These are phyloP conservation scores for Macrotrachela quadricornifera DNA, from an alignment of 1,140 invertebrate genomes.

Conservation along the genomic window DNA sequence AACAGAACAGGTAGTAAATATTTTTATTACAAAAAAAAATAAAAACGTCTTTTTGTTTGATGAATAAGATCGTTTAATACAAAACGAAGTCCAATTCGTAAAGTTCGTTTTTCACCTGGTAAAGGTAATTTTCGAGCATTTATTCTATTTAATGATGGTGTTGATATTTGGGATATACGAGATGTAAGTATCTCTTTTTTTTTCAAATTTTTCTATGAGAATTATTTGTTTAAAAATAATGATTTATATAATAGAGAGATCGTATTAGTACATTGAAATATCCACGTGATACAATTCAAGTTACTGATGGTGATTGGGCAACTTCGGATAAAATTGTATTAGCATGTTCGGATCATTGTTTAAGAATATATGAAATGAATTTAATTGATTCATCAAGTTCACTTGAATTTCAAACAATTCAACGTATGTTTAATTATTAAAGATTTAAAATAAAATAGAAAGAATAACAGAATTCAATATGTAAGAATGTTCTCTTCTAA, in stretches of 20 bases:
- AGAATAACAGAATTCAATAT: no score
- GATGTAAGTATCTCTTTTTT: conserved; percentile 15
- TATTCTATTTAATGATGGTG: conserved; percentile 38
- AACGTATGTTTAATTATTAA: no score
- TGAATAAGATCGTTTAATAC: conserved; percentile 31
- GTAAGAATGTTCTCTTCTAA: no score
- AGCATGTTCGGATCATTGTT: conserved; percentile 35
- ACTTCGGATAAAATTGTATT: conserved; percentile 38
- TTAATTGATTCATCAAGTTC: conserved; percentile 16
- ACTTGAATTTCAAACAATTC: no score
- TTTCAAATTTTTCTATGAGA: neutral
- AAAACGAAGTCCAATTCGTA: conserved; percentile 34
- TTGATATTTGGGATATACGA: conserved; percentile 38
- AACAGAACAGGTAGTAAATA: conserved; percentile 18
- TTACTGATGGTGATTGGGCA: conserved; percentile 42
- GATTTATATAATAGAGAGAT: conserved; percentile 15
- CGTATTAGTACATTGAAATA: conserved; percentile 19
- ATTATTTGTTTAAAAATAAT: neutral
- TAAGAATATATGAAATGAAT: conserved; percentile 36
- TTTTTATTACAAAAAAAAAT: conserved; percentile 37
- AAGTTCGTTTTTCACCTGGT: conserved; percentile 42
- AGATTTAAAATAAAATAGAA: no score
- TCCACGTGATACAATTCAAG: conserved; percentile 22
- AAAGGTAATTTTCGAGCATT: conserved; percentile 41
- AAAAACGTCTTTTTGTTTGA: conserved; percentile 38